phyloP scores from a whole-genome alignment of 2,888 invertebrate genomes.

The Toxonevra muliebris region DNA sequence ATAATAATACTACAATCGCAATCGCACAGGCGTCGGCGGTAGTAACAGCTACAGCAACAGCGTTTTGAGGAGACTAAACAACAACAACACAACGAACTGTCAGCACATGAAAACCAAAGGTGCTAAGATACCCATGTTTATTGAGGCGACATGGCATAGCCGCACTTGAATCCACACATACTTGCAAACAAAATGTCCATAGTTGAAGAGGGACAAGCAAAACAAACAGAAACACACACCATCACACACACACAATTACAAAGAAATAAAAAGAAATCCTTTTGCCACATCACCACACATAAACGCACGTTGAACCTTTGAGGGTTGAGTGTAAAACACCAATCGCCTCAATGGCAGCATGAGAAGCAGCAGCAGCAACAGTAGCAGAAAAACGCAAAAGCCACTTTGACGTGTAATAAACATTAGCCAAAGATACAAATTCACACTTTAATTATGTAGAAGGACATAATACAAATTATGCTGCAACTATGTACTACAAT shows the following conservation, averaged over 20 bases:
- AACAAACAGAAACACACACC: background rate
- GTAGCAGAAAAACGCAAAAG: background rate
- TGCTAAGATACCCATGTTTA: slow-evolving; percentile 22
- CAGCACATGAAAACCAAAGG: slow-evolving; percentile 22
- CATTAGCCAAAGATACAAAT: slow-evolving; percentile 18
- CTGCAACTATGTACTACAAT: background rate
- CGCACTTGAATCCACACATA: background rate
- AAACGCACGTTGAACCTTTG: too few species aligned
- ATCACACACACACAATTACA: background rate
- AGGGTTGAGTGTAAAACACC: too few species aligned
- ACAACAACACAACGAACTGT: slow-evolving; percentile 14
- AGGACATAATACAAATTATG: slow-evolving; percentile 21
- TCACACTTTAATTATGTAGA: slow-evolving; percentile 26
- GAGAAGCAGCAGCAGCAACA: too few species aligned
- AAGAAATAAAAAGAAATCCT: too few species aligned
- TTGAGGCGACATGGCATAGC: slow-evolving; percentile 17
- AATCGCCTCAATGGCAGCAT: too few species aligned
- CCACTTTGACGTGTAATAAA: slow-evolving; percentile 17
- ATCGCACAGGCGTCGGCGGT: background rate
- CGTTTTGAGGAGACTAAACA: background rate
- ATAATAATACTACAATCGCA: background rate
- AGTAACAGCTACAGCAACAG: too few species aligned
- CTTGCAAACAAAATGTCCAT: background rate
- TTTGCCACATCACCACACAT: background rate
- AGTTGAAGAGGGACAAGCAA: background rate